These are phyloP conservation scores for Geopemphigus sp. DNA, from an alignment of 1,140 invertebrate species.

Conservation along the genomic window DNA sequence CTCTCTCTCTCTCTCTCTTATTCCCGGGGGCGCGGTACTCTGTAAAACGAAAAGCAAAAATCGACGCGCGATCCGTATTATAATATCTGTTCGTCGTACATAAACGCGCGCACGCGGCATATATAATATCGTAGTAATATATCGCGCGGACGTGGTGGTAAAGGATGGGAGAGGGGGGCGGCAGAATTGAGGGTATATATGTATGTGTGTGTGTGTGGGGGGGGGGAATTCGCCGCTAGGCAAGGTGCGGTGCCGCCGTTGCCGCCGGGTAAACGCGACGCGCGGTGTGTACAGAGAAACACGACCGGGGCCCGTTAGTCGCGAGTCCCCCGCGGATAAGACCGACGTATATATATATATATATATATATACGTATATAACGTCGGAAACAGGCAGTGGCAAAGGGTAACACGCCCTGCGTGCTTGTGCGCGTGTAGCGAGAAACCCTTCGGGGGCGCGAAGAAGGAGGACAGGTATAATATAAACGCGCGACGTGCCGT, in stretches of 20 bases:
- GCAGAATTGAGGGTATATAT: not conserved
- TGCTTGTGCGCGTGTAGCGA: not conserved
- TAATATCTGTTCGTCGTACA: not conserved
- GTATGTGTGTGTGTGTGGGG: not conserved
- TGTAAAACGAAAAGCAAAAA: slow-evolving; percentile 33
- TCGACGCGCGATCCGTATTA: slow-evolving; percentile 17
- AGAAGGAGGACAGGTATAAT: slow-evolving; percentile 22
- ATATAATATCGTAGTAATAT: not conserved
- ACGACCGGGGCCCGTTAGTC: no score
- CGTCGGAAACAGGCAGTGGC: no score
- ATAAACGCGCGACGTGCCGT: not conserved
- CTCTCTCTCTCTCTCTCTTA: no score
- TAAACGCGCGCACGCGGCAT: no score
- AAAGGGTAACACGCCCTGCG: not conserved
- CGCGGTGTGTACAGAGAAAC: no score
- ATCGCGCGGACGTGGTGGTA: not conserved
- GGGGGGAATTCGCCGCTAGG: not conserved
- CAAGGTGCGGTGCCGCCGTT: no score
- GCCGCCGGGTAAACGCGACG: no score
- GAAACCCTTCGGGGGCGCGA: not conserved
- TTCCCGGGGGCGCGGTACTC: no score
- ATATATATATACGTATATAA: no score
- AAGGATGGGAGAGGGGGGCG: not conserved
- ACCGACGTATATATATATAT: no score
- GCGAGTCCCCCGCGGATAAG: slow-evolving; percentile 9